Percentiles rank a stretch among this genome's conserved stretches.
Conservation (phyloP, 64 coral and sea anemone species). For the Cladopsammia gracilis region DNA sequence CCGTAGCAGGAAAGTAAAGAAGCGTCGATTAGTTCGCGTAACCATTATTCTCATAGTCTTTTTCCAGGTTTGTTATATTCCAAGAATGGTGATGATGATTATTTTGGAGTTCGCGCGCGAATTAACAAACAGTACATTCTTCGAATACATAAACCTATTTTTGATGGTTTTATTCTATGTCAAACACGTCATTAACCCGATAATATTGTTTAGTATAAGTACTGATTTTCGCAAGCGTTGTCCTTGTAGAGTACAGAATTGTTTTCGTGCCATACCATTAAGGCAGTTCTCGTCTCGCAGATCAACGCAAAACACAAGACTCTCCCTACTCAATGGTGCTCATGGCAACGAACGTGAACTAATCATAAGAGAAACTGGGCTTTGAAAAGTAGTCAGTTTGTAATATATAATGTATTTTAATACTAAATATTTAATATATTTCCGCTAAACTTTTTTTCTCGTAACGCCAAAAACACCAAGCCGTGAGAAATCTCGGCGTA, state of each 20-base stretch:
- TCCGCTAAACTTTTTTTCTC: too few relatives aligned
- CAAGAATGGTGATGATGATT: slow-evolving; percentile 70
- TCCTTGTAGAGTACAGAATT: not conserved
- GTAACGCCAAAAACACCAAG: too few relatives aligned
- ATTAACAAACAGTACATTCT: slow-evolving; percentile 10
- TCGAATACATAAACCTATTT: slow-evolving; percentile 50
- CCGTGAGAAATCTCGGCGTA: too few relatives aligned
- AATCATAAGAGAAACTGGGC: not conserved
- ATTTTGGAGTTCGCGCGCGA: slow-evolving; percentile 52
- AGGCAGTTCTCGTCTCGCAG: not conserved
- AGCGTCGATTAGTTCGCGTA: slow-evolving; percentile 68
- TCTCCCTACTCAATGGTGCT: not conserved
- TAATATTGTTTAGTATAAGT: slow-evolving; percentile 89
- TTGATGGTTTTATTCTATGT: slow-evolving; percentile 73
- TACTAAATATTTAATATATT: too few relatives aligned
- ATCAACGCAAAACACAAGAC: not conserved
- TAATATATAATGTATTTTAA: too few relatives aligned
- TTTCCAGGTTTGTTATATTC: slow-evolving; percentile 85
- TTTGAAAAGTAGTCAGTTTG: not conserved
- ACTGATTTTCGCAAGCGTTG: slow-evolving; percentile 68
- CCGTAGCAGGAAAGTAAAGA: not conserved
- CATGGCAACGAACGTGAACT: not conserved
- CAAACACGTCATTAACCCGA: slow-evolving; percentile 85
- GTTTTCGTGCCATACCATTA: too few relatives aligned
- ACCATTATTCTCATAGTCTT: slow-evolving; percentile 69